phyloP scores from a whole-genome alignment of 1,140 invertebrate species.

The Cotesia chilonis region DNA sequence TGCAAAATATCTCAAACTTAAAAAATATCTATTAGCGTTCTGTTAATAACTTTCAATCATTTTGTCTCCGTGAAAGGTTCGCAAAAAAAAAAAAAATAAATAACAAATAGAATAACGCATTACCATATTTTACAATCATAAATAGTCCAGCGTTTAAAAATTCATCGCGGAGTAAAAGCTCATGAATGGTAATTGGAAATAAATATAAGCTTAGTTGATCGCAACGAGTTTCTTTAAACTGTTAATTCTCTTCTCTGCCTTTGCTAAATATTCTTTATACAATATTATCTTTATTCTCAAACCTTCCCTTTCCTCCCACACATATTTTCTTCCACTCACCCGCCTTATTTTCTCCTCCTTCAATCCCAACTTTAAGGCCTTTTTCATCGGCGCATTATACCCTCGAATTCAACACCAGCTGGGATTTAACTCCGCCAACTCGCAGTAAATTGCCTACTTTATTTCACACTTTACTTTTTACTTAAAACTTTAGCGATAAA shows the following conservation, averaged over 20 bases:
- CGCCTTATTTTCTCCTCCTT: constrained; percentile 2
- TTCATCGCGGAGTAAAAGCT: constrained; percentile 27
- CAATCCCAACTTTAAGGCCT: background rate
- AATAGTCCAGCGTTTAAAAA: constrained; percentile 24
- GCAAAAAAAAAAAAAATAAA: no score
- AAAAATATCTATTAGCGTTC: constrained; percentile 34
- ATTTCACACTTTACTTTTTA: constrained; percentile 10
- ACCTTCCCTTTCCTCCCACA: constrained; percentile 37
- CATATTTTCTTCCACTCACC: constrained; percentile 35
- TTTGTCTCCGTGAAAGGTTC: no score
- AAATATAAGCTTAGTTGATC: constrained; percentile 56
- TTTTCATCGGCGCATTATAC: constrained; percentile 36
- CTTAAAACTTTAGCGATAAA: background rate
- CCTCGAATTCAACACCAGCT: constrained; percentile 21
- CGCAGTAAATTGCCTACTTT: constrained; percentile 29
- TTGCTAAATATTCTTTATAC: no score
- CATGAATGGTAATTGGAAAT: constrained; percentile 57
- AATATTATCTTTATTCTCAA: constrained; percentile 10
- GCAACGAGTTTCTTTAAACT: constrained; percentile 52
- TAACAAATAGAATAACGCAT: no score
- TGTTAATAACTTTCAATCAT: no score
- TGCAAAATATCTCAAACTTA: no score
- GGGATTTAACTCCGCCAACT: constrained; percentile 20
- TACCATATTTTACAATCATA: no score
- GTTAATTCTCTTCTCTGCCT: constrained; percentile 46